Evolutionary conservation across 2,888 invertebrate genomes (phyloP).

Genomic region (Epirrhoe alternata): DNA sequence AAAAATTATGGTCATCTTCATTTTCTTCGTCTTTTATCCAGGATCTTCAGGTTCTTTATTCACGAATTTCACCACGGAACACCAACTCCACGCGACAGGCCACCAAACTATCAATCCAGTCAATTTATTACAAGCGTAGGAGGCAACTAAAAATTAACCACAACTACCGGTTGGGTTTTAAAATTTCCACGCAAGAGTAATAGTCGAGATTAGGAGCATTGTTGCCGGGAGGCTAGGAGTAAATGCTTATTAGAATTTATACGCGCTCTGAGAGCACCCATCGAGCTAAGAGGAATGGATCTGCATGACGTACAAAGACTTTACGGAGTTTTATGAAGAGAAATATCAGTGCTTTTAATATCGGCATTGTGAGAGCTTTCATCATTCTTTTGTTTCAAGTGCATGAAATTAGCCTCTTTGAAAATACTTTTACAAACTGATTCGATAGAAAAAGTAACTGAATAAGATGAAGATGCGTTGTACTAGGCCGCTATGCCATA

Average conservation of each 20-base stretch:
- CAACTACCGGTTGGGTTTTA: constrained; percentile 74
- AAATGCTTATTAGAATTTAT: constrained; percentile 81
- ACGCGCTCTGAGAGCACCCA: constrained; percentile 53
- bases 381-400: too few relatives aligned
- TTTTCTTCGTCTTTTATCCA: too few relatives aligned
- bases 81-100: constrained; percentile 42
- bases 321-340: background rate
- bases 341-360: background rate
- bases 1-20: too few relatives aligned
- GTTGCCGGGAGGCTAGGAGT: constrained; percentile 75
- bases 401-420: too few relatives aligned
- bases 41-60: background rate
- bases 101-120: constrained; percentile 57
- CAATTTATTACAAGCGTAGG: constrained; percentile 80
- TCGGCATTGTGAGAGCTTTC: too few relatives aligned
- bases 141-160: constrained; percentile 78
- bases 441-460: too few relatives aligned
- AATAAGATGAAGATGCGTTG: too few relatives aligned
- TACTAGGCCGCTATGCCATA: too few relatives aligned
- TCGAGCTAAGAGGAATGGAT: constrained; percentile 24
- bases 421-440: too few relatives aligned
- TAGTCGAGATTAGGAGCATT: constrained; percentile 78
- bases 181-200: constrained; percentile 75
- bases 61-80: constrained; percentile 13
- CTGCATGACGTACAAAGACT: background rate